These are phyloP conservation scores for Melanostoma scalare DNA, from an alignment of 2,888 invertebrate species.

Conservation along the genomic window DNA sequence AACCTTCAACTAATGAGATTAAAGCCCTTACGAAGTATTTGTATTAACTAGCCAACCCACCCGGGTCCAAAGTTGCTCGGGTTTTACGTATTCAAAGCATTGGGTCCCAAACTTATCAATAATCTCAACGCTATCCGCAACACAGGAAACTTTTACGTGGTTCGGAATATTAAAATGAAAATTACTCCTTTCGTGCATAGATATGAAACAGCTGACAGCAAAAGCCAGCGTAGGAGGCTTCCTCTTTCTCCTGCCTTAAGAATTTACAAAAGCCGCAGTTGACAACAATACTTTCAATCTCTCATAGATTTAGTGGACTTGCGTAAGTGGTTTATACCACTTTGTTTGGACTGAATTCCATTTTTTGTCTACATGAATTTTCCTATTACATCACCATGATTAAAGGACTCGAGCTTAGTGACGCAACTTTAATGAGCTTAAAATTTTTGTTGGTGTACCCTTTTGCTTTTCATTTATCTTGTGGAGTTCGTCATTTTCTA, in stretches of 20 bases:
- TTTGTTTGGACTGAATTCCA: constrained; percentile 14
- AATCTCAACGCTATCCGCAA: not conserved
- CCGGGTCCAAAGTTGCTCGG: too few species aligned
- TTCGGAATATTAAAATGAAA: constrained; percentile 31
- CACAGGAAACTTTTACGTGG: not conserved
- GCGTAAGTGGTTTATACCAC: constrained; percentile 4
- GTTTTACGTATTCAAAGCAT: too few species aligned
- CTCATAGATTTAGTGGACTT: constrained; percentile 46
- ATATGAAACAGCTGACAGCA: constrained; percentile 29
- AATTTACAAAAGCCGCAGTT: constrained; percentile 50
- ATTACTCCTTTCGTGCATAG: not conserved
- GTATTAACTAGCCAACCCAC: too few species aligned
- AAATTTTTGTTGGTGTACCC: constrained; percentile 36
- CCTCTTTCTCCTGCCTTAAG: constrained; percentile 38
- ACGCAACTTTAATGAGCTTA: not conserved
- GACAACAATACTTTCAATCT: constrained; percentile 45
- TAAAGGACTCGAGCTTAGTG: constrained; percentile 35
- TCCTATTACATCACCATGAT: constrained; percentile 35
- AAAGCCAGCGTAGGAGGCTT: constrained; percentile 4
- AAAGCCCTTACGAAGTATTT: too few species aligned
- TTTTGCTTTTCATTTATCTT: constrained; percentile 35
- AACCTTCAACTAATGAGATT: too few species aligned
- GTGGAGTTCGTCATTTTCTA: constrained; percentile 51
- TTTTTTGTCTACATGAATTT: constrained; percentile 28
- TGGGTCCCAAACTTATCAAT: not conserved